These are phyloP conservation scores for Drosophila paramelanica DNA, from an alignment of 2,888 invertebrate genomes.

Conservation along the genomic window DNA sequence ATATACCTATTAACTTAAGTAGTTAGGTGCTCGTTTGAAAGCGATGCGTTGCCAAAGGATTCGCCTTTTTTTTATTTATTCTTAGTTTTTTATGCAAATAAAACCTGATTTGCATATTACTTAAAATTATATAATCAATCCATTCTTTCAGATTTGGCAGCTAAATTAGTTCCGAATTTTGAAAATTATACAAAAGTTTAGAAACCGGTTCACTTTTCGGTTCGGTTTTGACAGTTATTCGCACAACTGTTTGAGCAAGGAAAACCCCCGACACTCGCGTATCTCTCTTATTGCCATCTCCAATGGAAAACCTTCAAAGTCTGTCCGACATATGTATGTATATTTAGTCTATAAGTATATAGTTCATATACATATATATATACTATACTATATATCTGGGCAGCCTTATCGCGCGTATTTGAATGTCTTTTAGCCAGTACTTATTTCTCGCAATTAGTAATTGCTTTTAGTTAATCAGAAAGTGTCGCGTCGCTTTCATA, in stretches of 20 bases:
- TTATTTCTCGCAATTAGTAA: constrained; percentile 22
- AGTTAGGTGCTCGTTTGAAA: no score
- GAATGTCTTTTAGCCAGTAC: constrained; percentile 19
- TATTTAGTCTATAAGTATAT: constrained; percentile 7
- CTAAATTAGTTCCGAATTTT: no score
- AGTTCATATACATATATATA: background rate
- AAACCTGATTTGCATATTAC: no score
- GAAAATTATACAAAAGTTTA: no score
- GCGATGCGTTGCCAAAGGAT: no score
- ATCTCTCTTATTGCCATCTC: constrained; percentile 12
- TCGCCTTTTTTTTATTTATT: no score
- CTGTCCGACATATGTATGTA: constrained; percentile 5
- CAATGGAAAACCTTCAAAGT: constrained; percentile 26
- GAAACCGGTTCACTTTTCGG: no score
- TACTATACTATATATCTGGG: constrained; percentile 7
- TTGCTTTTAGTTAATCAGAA: constrained; percentile 47
- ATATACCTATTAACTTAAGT: no score
- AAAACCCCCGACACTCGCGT: background rate
- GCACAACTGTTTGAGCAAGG: background rate
- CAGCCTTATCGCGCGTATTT: constrained; percentile 29
- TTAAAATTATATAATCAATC: no score
- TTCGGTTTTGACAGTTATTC: no score
- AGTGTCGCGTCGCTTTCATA: background rate
- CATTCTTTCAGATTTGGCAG: no score
- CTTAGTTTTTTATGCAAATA: no score